Evolutionary conservation across 2,113 vertebrate genomes (phyloP).

Genomic region (Anguilla japonica): DNA sequence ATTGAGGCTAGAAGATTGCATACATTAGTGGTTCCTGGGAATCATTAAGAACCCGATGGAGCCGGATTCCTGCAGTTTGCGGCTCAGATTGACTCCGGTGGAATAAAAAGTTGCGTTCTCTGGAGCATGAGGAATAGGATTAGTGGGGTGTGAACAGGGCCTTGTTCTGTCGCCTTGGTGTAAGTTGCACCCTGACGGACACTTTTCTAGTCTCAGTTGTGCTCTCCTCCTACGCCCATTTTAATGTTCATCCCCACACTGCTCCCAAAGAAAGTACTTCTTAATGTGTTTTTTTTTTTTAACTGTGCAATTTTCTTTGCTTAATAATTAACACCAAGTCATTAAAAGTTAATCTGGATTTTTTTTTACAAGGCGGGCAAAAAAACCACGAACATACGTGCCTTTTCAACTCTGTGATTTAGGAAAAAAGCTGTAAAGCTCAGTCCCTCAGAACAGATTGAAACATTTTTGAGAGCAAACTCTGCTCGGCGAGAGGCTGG

Average conservation of each 20-base stretch:
- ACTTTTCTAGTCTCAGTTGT: slow-evolving; percentile 58
- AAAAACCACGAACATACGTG: not conserved
- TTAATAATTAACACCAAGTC: slow-evolving; percentile 33
- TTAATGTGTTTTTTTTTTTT: slow-evolving; percentile 3
- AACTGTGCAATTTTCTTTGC: slow-evolving; percentile 18
- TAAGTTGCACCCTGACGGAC: slow-evolving; percentile 59
- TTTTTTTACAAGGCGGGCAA: not conserved
- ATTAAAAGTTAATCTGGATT: slow-evolving; percentile 27
- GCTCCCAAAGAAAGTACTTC: not conserved
- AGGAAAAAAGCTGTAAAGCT: not conserved
- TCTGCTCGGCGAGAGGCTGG: not conserved
- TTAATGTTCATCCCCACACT: slow-evolving; percentile 24
- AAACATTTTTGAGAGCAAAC: not conserved
- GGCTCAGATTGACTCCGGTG: not conserved
- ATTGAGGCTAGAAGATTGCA: too few relatives aligned
- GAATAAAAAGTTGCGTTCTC: not conserved
- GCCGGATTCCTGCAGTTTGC: not conserved
- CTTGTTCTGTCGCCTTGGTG: slow-evolving; percentile 61
- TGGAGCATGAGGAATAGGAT: slow-evolving; percentile 39
- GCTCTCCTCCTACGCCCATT: slow-evolving; percentile 52
- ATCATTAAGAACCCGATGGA: not conserved
- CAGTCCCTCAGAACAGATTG: not conserved
- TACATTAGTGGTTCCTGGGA: not conserved
- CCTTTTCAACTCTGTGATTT: slow-evolving; percentile 9
- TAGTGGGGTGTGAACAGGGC: slow-evolving; percentile 52